Base-by-base conservation (phyloP, 1,140 invertebrate genomes). In the Stenopsyche tienmushanensis region DNA sequence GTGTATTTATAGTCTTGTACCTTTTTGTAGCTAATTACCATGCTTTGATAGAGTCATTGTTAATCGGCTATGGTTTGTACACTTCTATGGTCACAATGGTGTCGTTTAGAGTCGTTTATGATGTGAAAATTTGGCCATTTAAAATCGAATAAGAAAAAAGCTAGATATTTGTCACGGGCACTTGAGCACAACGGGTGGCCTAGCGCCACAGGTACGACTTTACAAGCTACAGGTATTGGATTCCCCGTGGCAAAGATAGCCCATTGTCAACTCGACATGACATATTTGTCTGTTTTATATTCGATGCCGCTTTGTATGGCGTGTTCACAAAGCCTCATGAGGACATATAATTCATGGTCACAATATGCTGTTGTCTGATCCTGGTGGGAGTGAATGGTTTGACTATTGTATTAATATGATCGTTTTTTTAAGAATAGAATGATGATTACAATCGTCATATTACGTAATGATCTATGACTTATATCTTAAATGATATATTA, bases 51-150 rank as follows among this genome's bases (percentile, higher is more conserved):
- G 13, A 34, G 29, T 13, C 29, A 34, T 34, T 34, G 29, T 34
- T 34, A 34, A 34, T 34, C 29, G 29, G 29, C 5, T 34, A 34
- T 34, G 29, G 29, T 13, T 13, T 13, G 5, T 34, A 34, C n/a
- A n/a, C 5, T 34, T 34, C 29, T 34, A 7, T 34, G 5, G 29
- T 34, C 29, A 34, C 29, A 34, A 34, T 34, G 29, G 29, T 34
- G 29, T 34, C 29, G 39, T 57, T 53, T 26, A n/a, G 7, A 20
- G 20, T 15, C 54, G 39, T 57, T 57, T 57, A 57, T 42, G 54
- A 57, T 39, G 54, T 57, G 54, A 57, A 57, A 57, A 57, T 57
- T 57, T 57, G 54, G 54, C 54, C 34, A 42, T 57, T 57, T 53
- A 53, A 50, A 53, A 10, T 34, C 54, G 54, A 13, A 20, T 2